phyloP scores from a whole-genome alignment of 2,113 vertebrate species.

The Atlantisia rogersi region DNA sequence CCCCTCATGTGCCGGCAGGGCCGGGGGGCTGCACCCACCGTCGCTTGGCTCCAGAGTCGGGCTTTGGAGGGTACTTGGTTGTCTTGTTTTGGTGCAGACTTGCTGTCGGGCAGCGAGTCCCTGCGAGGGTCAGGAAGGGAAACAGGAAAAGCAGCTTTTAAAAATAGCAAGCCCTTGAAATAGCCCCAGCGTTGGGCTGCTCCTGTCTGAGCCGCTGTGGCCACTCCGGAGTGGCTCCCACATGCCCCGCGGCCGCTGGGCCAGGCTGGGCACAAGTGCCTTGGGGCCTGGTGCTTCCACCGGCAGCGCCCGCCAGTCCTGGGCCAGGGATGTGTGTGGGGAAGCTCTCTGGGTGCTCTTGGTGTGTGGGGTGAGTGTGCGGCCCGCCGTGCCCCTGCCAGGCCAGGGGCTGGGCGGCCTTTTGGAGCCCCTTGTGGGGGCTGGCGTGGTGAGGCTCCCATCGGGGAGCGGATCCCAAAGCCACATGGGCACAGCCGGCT shows the following conservation, averaged over 20 bases:
- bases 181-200: neutral
- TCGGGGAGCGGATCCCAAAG: accelerated
- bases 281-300: accelerated
- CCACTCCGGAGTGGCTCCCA: neutral
- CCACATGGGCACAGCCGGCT: neutral
- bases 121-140: neutral
- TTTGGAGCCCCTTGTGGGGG: neutral
- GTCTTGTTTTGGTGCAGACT: neutral
- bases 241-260: neutral
- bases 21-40: neutral
- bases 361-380: neutral
- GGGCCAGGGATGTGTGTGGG: neutral
- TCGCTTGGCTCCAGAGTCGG: accelerated
- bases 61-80: neutral
- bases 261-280: accelerated
- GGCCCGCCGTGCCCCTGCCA: neutral
- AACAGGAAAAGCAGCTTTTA: slow-evolving; percentile 37
- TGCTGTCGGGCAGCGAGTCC: neutral
- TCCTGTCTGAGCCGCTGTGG: neutral
- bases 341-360: neutral
- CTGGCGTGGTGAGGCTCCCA: neutral
- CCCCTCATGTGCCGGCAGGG: accelerated
- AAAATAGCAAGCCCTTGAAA: neutral
- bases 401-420: accelerated
- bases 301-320: accelerated